Conservation (phyloP, 2,888 invertebrate species). For the Phyllotreta striolata region DNA sequence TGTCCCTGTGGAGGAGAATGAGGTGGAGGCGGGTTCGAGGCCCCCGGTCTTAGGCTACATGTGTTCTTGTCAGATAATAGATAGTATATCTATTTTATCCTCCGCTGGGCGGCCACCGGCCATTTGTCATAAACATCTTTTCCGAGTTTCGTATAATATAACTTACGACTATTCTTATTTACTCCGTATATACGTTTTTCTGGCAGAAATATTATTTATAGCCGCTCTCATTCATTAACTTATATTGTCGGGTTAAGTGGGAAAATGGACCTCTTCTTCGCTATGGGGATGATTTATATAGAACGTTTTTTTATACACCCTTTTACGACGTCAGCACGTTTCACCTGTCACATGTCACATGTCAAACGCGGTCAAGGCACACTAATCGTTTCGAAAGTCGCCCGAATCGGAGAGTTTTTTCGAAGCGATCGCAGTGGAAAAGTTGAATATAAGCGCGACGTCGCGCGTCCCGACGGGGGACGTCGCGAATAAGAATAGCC, state of each 20-base stretch:
- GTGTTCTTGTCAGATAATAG: constrained; percentile 62
- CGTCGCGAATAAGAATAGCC: constrained; percentile 15
- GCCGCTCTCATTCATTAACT: constrained; percentile 19
- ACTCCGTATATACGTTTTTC: constrained; percentile 22
- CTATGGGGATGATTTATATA: too few species aligned
- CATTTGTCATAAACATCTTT: constrained; percentile 59
- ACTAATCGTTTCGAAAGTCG: too few species aligned
- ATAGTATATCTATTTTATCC: constrained; percentile 57
- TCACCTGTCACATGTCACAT: too few species aligned
- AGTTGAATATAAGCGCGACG: too few species aligned
- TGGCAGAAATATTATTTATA: constrained; percentile 30
- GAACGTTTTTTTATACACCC: too few species aligned
- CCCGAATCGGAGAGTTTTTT: too few species aligned
- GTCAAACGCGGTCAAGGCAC: too few species aligned
- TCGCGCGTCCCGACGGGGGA: constrained; percentile 3
- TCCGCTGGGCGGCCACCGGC: constrained; percentile 52
- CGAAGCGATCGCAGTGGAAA: too few species aligned
- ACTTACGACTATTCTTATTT: constrained; percentile 45
- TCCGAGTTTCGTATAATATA: constrained; percentile 48
- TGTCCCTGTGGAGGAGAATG: too few species aligned
- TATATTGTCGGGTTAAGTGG: constrained; percentile 28
- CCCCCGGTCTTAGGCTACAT: constrained; percentile 59
- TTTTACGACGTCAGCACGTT: too few species aligned
- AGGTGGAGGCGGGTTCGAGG: constrained; percentile 52
- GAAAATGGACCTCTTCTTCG: constrained; percentile 18